Conservation (phyloP, 2,797 vertebrate genomes). For the Melanotaenia parkinsoni region DNA sequence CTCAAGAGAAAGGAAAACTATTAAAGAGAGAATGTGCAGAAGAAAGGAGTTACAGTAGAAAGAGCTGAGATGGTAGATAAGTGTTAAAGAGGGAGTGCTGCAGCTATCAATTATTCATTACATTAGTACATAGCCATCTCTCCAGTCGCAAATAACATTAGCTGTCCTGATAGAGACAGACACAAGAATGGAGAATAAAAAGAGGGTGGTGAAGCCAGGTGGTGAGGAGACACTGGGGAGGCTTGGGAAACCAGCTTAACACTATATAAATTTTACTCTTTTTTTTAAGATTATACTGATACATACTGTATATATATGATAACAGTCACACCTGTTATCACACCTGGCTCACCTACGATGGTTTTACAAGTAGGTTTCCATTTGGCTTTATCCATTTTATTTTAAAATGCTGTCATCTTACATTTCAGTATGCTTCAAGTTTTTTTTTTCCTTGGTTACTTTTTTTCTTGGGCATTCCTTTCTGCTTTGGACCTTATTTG, state of each 20-base stretch:
- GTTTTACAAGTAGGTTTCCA: too few species aligned
- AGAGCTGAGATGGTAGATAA: constrained; percentile 40
- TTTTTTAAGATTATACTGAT: too few species aligned
- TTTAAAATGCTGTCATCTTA: too few species aligned
- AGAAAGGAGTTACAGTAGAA: constrained; percentile 8
- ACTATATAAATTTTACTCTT: too few species aligned
- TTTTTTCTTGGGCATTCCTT: background rate
- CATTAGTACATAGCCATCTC: constrained; percentile 26
- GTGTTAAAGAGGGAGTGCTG: constrained; percentile 27
- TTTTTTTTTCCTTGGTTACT: too few species aligned
- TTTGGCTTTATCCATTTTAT: too few species aligned
- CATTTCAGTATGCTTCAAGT: too few species aligned
- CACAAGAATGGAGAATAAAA: constrained; percentile 17
- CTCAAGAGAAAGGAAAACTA: background rate
- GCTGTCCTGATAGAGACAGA: constrained; percentile 25
- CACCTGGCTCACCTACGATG: too few species aligned
- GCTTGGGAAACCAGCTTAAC: too few species aligned
- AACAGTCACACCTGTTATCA: too few species aligned
- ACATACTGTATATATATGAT: too few species aligned
- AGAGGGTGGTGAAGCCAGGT: background rate
- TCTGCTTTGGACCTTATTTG: background rate
- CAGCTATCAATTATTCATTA: constrained; percentile 55
- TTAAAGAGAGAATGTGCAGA: constrained; percentile 15
- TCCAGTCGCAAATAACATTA: constrained; percentile 29
- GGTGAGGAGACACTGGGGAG: background rate